Evolutionary conservation across 2,113 vertebrate genomes (phyloP).

Genomic region (Labeo catla): DNA sequence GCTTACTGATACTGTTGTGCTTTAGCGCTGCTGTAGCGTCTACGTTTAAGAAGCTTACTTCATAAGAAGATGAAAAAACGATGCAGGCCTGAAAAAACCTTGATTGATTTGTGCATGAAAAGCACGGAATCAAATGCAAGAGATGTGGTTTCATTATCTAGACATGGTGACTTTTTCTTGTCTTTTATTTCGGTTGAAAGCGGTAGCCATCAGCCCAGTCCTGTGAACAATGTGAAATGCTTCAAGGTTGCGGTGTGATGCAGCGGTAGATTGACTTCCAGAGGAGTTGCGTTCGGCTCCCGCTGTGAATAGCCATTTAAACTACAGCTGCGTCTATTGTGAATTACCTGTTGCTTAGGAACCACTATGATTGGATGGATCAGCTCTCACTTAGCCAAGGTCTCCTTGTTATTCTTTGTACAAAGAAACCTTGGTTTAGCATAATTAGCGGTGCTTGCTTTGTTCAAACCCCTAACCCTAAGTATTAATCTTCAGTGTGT

Average conservation of each 20-base stretch:
- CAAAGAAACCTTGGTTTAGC: conserved; percentile 33
- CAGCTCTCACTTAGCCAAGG: conserved; percentile 64
- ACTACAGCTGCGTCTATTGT: conserved; percentile 60
- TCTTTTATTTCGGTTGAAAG: conserved; percentile 59
- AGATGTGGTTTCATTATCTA: conserved; percentile 70
- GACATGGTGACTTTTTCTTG: conserved; percentile 62
- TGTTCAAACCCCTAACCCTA: background rate
- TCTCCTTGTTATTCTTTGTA: conserved; percentile 48
- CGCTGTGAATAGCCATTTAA: conserved; percentile 70
- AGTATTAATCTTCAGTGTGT: background rate
- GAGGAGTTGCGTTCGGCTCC: conserved; percentile 50
- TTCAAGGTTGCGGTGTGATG: conserved; percentile 71
- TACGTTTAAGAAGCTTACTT: conserved; percentile 54
- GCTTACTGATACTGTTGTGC: conserved; percentile 3
- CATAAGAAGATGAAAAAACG: conserved; percentile 51
- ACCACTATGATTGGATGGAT: conserved; percentile 68
- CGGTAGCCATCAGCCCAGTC: conserved; percentile 52
- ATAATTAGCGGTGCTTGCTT: conserved; percentile 19
- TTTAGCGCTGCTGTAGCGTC: background rate
- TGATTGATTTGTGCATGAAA: conserved; percentile 27
- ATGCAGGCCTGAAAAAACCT: conserved; percentile 22
- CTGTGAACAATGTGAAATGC: conserved; percentile 60
- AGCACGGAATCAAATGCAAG: no score
- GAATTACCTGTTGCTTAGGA: conserved; percentile 81
- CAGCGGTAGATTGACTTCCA: conserved; percentile 64